Evolutionary conservation across 2,888 invertebrate species (phyloP), one percentile per base, ranked within the genome.

Genomic region (Latheticus oryzae): DNA sequence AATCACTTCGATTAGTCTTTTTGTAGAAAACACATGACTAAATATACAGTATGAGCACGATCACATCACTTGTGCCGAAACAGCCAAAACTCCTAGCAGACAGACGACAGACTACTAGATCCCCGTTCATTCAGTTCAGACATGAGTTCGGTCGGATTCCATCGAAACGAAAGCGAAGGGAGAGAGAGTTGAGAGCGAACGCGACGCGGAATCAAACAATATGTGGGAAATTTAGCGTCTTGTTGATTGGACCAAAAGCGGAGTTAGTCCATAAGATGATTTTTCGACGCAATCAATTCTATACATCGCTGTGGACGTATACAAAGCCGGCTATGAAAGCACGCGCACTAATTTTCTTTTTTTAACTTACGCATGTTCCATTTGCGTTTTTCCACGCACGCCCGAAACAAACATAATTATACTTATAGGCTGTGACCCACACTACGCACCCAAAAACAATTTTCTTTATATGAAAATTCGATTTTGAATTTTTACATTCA

Each of bases 141-240:
- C 48, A 35, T 48, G 45, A 38, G 43, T 45, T 45, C 57, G 51
- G 51, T 45, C 53, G 58, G 53, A 53, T 59, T 59, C 58, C 58
- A 47, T 52, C 52, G 58, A 59, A 54, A 59, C 58, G 58, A 59
- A 59, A 59, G 58, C 58, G 58, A 56, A 56, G 56, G 56, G 56
- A 56, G 56, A 56, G 56, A 48, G 56, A 32, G 43, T 50, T 21
- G 47, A 47, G 33, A 47, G 47, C 47, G 47, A 47, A 33, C 47
- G 24, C 55, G 54, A 37, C 54, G 54, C 52, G 52, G 33, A 54
- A 54, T 54, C 45, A 37, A 53, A 54, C 53, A 54, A 54, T 54
- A 54, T 54, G 45, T 45, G 45, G 45, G 53, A 45, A 54, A 54
- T 35, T 43, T 37, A 24, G 35, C 30, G 24, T 15, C 43, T 42